Evolutionary conservation across 2,113 vertebrate genomes (phyloP), one percentile per base, ranked within the genome.

Genomic region (Pitta sordida): DNA sequence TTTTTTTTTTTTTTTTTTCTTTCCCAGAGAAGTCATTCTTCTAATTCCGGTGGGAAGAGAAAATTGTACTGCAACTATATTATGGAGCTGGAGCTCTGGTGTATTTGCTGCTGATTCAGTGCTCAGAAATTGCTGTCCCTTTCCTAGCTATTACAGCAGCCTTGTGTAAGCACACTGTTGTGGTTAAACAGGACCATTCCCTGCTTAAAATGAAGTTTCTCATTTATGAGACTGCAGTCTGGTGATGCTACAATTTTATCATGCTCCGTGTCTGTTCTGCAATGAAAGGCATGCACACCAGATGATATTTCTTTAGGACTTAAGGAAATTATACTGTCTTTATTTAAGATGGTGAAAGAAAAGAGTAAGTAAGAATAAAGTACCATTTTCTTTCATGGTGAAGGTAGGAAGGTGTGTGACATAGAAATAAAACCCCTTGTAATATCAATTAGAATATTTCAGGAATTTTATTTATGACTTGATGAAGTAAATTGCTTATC

Each of bases 171-270:
- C n/a, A 8, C 60, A 37, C 49, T 77, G 58, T 30, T 75, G 71
- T 60, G 23, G 43, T 53, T 92, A 60, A 93, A 60, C 37, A 64
- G 20, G 22, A 78, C 41, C 39, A 85, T 51, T 22, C 27, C 43
- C 56, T 88, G 75, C 81, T 88, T 84, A 51, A 88, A 93, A 80
- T n/a, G 7, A 87, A 76, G 46, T 67, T 95, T 80, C 67, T 89
- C 16, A 5, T 85, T 79, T 91, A 20, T 80, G 41, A 93, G 74
- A 65, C 64, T 5, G 9, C 68, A 87, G 74, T 84, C 78, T 91
- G 64, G 29, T 71, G 75, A 59, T 65, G 49, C 52, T 89, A 2
- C 91, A 79, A 89, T 91, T 90, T 76, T 93, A 37, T 59, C 63
- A 62, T 14, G 29, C 67, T 92, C 36, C 46, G 68, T 92, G 52